Conservation (phyloP, 53 echinoderm and acorn worm genomes). For the Temnopleurus reevesii region DNA sequence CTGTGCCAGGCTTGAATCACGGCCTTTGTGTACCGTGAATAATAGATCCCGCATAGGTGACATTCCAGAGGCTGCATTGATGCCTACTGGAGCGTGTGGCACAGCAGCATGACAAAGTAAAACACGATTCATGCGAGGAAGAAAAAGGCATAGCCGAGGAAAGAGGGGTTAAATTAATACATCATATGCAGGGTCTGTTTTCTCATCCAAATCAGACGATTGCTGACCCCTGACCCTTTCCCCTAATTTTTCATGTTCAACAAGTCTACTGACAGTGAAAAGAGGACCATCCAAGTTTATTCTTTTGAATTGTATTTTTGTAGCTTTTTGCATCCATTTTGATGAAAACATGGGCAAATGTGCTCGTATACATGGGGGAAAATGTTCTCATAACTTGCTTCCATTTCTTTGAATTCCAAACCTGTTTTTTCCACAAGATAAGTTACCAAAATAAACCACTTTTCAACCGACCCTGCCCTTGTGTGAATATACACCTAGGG, state of each 20-base stretch:
- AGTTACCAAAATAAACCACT: no score
- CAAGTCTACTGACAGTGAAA: neutral
- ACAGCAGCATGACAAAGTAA: slow-evolving; percentile 21
- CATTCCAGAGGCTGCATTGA: slow-evolving; percentile 50
- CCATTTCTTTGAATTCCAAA: neutral
- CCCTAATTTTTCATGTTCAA: neutral
- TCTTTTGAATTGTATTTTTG: no score
- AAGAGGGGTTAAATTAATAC: neutral
- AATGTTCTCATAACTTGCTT: neutral
- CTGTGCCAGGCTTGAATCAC: slow-evolving; percentile 48
- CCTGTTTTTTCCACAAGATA: neutral
- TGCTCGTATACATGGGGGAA: neutral
- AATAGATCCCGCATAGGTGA: slow-evolving; percentile 44
- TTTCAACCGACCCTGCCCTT: no score
- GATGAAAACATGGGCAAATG: neutral
- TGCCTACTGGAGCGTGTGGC: slow-evolving; percentile 50
- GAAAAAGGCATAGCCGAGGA: neutral
- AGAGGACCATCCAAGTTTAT: no score
- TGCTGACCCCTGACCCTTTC: slow-evolving; percentile 34
- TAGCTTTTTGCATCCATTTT: no score
- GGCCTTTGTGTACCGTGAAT: slow-evolving; percentile 41
- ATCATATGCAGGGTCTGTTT: neutral
- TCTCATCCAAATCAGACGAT: neutral
- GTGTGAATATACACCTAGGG: no score
- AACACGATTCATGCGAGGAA: neutral